Evolutionary conservation across 2,797 vertebrate genomes (phyloP).

Genomic region (Antrozous pallidus): DNA sequence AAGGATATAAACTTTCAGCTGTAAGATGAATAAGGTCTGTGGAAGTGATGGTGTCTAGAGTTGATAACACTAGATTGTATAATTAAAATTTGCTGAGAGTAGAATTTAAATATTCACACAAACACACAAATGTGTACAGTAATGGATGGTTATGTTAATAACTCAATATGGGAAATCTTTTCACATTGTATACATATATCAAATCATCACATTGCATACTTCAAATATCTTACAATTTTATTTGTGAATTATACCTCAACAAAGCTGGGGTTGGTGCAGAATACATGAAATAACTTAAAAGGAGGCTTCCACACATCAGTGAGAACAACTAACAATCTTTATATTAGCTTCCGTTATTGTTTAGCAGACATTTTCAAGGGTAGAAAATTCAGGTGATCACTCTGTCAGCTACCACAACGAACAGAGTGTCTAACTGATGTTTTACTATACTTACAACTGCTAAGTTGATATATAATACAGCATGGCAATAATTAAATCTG

Average conservation of each 20-base stretch:
- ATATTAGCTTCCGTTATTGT: neutral
- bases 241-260: neutral
- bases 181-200: neutral
- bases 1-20: neutral
- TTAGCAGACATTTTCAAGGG: neutral
- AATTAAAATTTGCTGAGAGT: neutral
- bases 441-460: neutral
- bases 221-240: neutral
- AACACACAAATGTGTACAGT: neutral
- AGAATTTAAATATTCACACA: neutral
- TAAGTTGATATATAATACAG: neutral
- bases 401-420: neutral
- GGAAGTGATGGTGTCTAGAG: neutral
- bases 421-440: neutral
- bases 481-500: neutral
- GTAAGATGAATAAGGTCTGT: neutral
- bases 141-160: neutral
- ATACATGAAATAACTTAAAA: constrained; percentile 11
- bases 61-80: neutral
- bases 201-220: neutral
- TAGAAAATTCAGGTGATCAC: neutral
- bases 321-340: neutral
- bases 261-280: neutral
- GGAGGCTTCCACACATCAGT: neutral
- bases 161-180: neutral